Conservation (phyloP, 2,113 vertebrate genomes). For the Benitochromis conjunctus region DNA sequence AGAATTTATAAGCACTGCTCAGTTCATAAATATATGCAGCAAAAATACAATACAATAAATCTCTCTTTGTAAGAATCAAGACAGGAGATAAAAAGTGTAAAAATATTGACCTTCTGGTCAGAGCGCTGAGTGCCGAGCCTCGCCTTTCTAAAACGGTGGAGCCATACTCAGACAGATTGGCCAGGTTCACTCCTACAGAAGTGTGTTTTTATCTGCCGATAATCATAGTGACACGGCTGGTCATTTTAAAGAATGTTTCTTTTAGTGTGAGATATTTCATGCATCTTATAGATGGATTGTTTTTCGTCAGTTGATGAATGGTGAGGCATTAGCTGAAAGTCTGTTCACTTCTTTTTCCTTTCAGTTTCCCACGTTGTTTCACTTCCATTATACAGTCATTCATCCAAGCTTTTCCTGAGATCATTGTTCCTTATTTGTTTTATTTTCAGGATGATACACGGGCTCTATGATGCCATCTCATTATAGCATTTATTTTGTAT, state of each 20-base stretch:
- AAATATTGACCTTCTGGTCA: conserved; percentile 16
- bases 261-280: background rate
- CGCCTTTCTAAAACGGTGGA: background rate
- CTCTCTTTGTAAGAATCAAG: conserved; percentile 35
- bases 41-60: conserved; percentile 56
- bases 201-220: background rate
- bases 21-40: conserved; percentile 53
- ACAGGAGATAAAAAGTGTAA: conserved; percentile 43
- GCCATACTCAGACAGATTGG: background rate
- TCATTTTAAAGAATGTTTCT: background rate
- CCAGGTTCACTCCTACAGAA: background rate
- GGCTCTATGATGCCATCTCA: accelerated
- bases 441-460: background rate
- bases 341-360: background rate
- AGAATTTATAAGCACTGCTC: conserved; percentile 6
- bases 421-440: background rate
- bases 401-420: background rate
- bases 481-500: background rate
- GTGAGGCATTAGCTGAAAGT: background rate
- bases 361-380: background rate
- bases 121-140: background rate
- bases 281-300: background rate
- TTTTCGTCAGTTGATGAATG: too few species aligned
- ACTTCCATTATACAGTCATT: background rate
- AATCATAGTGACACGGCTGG: background rate